Conservation (phyloP, 2,888 invertebrate genomes). For the Archips xylosteana region DNA sequence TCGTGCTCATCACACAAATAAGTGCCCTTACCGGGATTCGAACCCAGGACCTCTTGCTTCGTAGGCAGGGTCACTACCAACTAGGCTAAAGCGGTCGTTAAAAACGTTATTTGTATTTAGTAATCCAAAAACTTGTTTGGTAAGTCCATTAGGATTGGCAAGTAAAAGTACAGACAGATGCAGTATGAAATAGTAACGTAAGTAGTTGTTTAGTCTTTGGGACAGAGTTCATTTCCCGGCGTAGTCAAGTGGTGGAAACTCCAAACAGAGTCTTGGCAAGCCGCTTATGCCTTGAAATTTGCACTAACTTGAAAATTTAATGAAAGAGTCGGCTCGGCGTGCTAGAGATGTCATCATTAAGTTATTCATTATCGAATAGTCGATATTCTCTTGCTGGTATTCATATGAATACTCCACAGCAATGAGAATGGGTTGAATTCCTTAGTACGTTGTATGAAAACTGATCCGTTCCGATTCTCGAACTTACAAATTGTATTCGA, state of each 20-base stretch:
- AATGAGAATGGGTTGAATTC: no score
- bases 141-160: neutral
- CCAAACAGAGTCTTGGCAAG: constrained; percentile 59
- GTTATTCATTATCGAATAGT: neutral
- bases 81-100: no score
- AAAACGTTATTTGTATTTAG: neutral
- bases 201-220: constrained; percentile 29
- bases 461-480: no score
- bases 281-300: constrained; percentile 68
- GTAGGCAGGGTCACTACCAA: no score
- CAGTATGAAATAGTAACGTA: neutral
- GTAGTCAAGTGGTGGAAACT: constrained; percentile 45
- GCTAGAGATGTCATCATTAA: neutral
- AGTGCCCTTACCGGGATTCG: no score
- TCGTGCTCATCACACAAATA: no score
- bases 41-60: no score
- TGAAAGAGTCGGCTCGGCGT: constrained; percentile 58
- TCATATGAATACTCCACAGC: no score
- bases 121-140: neutral
- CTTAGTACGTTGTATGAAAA: no score
- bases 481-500: no score
- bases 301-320: constrained; percentile 74
- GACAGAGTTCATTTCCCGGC: constrained; percentile 40
- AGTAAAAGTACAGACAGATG: neutral
- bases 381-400: neutral